A percentile compares a stretch with the other conserved stretches of the same genome.
phyloP scores from a whole-genome alignment of 1,140 invertebrate genomes.

The Euura lappo region DNA sequence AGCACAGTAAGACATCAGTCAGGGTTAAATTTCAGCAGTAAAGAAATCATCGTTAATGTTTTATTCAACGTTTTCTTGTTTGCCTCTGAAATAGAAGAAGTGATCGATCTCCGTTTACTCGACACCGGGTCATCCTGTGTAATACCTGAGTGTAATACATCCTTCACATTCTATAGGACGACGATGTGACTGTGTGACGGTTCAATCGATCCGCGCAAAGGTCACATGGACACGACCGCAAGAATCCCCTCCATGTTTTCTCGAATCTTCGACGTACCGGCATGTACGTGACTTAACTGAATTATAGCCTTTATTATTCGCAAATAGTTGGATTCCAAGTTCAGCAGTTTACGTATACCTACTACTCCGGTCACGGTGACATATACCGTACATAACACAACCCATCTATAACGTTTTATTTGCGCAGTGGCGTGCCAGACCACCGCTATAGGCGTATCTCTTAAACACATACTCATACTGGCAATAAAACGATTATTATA shows the following conservation, averaged over 20 bases:
- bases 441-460: no score
- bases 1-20: no score
- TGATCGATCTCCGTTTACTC: no score
- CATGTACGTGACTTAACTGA: slow-evolving; percentile 17
- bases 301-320: neutral
- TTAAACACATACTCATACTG: no score
- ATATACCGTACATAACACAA: neutral
- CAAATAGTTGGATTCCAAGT: neutral
- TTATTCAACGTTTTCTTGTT: no score
- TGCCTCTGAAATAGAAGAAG: no score
- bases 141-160: no score
- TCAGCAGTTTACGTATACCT: neutral
- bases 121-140: no score
- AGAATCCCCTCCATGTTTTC: neutral
- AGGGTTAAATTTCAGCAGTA: no score
- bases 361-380: no score
- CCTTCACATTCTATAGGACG: neutral
- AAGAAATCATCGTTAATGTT: no score
- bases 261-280: neutral
- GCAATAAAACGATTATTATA: no score
- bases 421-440: neutral
- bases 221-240: neutral
- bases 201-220: neutral
- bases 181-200: neutral
- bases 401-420: neutral